A percentile compares a stretch with the other conserved stretches of the same genome.
These are phyloP conservation scores for Hecatera dysodea DNA, from an alignment of 2,888 invertebrate genomes.

Conservation along the genomic window DNA sequence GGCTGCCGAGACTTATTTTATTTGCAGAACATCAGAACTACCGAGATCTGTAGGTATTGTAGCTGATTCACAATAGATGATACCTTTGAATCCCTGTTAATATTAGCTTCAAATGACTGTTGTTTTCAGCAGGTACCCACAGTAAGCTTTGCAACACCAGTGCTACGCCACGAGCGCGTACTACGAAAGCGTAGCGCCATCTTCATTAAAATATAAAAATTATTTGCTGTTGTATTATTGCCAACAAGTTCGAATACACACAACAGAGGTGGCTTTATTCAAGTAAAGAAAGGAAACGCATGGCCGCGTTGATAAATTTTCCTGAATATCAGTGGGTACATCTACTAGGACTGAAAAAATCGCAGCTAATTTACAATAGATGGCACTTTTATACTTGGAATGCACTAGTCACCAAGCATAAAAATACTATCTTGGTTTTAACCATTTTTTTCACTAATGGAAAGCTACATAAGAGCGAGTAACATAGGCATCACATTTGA, in stretches of 20 bases:
- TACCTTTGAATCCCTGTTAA: no score
- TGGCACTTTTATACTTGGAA: constrained; percentile 1
- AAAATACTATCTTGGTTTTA: no score
- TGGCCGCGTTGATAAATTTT: neutral
- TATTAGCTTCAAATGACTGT: no score
- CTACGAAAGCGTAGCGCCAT: neutral
- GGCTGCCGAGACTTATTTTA: neutral
- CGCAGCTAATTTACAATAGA: constrained; percentile 6
- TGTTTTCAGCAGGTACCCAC: no score
- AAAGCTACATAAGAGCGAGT: no score
- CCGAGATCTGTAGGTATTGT: neutral
- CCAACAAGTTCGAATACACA: neutral
- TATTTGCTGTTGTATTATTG: neutral
- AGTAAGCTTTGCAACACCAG: no score
- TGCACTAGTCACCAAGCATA: no score
- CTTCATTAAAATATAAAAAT: neutral
- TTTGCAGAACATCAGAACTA: neutral
- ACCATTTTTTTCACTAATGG: no score
- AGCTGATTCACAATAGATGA: neutral
- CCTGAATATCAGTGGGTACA: neutral
- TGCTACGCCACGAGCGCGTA: neutral
- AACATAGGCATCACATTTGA: no score
- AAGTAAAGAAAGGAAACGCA: neutral
- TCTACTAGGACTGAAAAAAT: neutral
- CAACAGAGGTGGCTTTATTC: neutral